A percentile compares a stretch with the other conserved stretches of the same genome.
Evolutionary conservation across 2,113 vertebrate species (phyloP).

Genomic region (Bucco capensis): DNA sequence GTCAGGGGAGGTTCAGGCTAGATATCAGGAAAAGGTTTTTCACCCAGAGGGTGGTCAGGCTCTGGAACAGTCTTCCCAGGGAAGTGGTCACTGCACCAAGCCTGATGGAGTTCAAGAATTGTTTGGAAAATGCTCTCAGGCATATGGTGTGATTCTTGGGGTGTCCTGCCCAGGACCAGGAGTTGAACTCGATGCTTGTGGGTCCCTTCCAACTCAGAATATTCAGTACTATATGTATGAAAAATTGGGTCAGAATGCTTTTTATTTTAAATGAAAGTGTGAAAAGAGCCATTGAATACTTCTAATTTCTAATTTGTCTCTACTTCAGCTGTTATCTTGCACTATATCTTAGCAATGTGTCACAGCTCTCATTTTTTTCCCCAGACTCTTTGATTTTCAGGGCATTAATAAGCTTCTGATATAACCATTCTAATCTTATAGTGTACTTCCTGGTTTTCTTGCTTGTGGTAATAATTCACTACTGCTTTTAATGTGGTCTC

Average conservation of each 20-base stretch:
- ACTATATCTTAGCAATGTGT: not conserved
- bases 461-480: not conserved
- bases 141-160: too few relatives aligned
- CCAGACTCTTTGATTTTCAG: not conserved
- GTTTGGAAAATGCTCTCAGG: too few relatives aligned
- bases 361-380: not conserved
- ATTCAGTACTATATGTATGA: not conserved
- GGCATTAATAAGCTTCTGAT: not conserved
- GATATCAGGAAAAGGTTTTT: too few relatives aligned
- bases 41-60: too few relatives aligned
- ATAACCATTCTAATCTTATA: not conserved
- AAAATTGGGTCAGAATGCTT: not conserved
- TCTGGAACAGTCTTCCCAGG: too few relatives aligned
- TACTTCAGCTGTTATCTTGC: not conserved
- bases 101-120: too few relatives aligned
- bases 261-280: not conserved
- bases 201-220: too few relatives aligned
- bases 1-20: too few relatives aligned
- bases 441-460: not conserved
- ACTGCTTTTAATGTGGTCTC: not conserved
- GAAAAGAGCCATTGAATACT: not conserved
- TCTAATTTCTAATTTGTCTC: not conserved
- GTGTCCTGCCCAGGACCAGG: too few relatives aligned
- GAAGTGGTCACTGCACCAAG: too few relatives aligned
- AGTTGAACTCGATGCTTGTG: too few relatives aligned